phyloP scores from a whole-genome alignment of 1,140 invertebrate genomes.

The Drosophila melanica region DNA sequence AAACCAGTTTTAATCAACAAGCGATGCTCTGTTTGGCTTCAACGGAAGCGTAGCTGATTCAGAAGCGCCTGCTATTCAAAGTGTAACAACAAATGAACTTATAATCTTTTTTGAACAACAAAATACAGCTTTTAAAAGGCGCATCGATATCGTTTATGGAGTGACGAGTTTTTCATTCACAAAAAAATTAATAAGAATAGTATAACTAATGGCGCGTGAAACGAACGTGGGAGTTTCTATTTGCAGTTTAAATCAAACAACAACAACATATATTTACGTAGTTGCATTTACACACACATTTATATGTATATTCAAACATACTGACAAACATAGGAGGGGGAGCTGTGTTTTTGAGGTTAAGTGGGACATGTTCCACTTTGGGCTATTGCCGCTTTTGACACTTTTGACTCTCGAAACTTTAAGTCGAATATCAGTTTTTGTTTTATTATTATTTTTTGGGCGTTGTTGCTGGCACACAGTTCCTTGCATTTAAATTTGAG shows the following conservation, averaged over 20 bases:
- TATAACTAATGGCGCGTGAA: slow-evolving; percentile 27
- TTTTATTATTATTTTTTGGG: slow-evolving; percentile 20
- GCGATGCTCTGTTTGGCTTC: slow-evolving; percentile 33
- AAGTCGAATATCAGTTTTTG: slow-evolving; percentile 5
- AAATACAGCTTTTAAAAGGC: slow-evolving; percentile 41
- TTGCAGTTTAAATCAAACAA: slow-evolving; percentile 55
- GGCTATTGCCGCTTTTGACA: slow-evolving; percentile 45
- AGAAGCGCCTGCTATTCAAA: slow-evolving; percentile 25
- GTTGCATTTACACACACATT: slow-evolving; percentile 44
- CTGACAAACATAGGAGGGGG: background rate
- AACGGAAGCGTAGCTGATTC: slow-evolving; percentile 49
- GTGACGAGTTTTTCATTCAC: slow-evolving; percentile 76
- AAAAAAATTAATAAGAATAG: slow-evolving; percentile 38
- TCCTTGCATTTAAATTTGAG: slow-evolving; percentile 30
- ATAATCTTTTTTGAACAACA: slow-evolving; percentile 11
- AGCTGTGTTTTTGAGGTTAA: slow-evolving; percentile 53
- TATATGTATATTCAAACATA: background rate
- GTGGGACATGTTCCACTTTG: slow-evolving; percentile 76
- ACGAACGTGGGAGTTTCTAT: slow-evolving; percentile 64
- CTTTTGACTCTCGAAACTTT: slow-evolving; percentile 46
- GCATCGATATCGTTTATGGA: slow-evolving; percentile 43
- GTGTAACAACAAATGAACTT: slow-evolving; percentile 43
- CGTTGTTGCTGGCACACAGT: slow-evolving; percentile 30
- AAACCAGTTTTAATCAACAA: slow-evolving; percentile 45
- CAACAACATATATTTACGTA: slow-evolving; percentile 49